Conservation (phyloP, 35 echinoderm and acorn worm genomes). For the Nesometra sesokonis region DNA sequence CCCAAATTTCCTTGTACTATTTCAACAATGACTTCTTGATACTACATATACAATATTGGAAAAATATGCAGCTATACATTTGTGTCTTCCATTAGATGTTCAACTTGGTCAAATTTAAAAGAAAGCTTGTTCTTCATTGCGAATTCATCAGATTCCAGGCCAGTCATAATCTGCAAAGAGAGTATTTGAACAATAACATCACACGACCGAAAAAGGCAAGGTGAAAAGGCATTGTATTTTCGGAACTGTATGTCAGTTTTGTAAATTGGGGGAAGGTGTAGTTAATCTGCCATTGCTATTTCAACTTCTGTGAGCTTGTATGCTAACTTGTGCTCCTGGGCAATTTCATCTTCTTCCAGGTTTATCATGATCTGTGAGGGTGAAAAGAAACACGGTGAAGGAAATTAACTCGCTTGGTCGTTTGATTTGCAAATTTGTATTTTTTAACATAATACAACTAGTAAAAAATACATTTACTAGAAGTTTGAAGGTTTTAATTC, state of each 20-base stretch:
- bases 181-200: background rate
- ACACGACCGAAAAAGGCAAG: no score
- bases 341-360: background rate
- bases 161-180: slow-evolving; percentile 11
- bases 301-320: background rate
- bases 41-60: no score
- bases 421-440: background rate
- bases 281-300: background rate
- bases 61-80: background rate
- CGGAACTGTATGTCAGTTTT: no score
- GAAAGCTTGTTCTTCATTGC: slow-evolving; percentile 37
- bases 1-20: no score
- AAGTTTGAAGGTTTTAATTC: no score
- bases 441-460: no score
- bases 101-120: slow-evolving; percentile 52
- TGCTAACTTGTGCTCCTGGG: background rate
- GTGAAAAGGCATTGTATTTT: background rate
- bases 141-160: slow-evolving; percentile 33
- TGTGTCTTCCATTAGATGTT: slow-evolving; percentile 17
- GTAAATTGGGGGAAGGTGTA: background rate
- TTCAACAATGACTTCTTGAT: no score
- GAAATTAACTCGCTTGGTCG: background rate
- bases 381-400: background rate
- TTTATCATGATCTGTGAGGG: background rate
- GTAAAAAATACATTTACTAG: no score